Evolutionary conservation across 2,113 vertebrate species (phyloP).

Genomic region (Corythornis madagascariensis): DNA sequence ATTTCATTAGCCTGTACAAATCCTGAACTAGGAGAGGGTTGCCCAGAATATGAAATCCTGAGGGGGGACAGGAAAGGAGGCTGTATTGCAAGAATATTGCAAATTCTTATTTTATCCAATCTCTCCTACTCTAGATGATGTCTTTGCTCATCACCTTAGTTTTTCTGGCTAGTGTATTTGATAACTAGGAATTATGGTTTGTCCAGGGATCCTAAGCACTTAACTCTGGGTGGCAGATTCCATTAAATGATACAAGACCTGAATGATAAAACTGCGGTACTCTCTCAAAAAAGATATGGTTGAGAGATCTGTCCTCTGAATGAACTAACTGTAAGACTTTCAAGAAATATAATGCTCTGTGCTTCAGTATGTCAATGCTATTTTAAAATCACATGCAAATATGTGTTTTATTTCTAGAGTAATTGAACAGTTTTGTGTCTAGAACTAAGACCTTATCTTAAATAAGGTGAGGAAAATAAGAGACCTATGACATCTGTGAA

Average conservation of each 20-base stretch:
- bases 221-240: neutral
- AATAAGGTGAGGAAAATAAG: neutral
- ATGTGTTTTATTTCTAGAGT: neutral
- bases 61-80: fast-evolving
- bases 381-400: neutral
- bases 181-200: neutral
- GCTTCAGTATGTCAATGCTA: neutral
- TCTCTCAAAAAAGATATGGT: neutral
- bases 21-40: neutral
- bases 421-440: neutral
- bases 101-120: neutral
- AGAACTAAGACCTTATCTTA: neutral
- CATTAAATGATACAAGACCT: conserved; percentile 17
- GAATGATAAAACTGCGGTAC: neutral
- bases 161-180: neutral
- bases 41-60: neutral
- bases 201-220: neutral
- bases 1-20: neutral
- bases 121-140: neutral
- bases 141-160: neutral
- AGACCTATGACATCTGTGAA: neutral
- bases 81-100: neutral
- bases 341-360: neutral
- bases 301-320: neutral
- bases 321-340: neutral